These are phyloP conservation scores for Colostygia pectinataria DNA, from an alignment of 2,888 invertebrate species.

Conservation along the genomic window DNA sequence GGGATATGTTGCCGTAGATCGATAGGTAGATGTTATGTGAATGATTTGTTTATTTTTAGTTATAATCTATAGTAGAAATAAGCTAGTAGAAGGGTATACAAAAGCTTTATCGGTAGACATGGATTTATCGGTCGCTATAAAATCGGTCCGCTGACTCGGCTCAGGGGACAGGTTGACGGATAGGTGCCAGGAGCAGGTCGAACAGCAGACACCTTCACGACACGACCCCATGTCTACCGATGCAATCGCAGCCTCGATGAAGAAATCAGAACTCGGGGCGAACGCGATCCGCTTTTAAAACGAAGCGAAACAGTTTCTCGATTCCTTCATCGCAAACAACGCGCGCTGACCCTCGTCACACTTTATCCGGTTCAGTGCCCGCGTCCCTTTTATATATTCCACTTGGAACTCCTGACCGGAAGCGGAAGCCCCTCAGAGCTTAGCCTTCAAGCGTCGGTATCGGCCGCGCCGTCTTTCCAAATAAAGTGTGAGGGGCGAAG, in stretches of 20 bases:
- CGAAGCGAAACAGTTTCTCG: not conserved
- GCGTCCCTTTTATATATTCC: conserved; percentile 9
- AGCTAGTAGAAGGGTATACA: conserved; percentile 58
- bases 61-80: conserved; percentile 48
- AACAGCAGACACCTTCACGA: not conserved
- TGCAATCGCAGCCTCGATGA: conserved; percentile 43
- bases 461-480: no score
- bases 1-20: conserved; percentile 56
- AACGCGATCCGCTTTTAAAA: not conserved
- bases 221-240: conserved; percentile 33
- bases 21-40: conserved; percentile 79
- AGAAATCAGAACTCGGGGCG: conserved; percentile 39
- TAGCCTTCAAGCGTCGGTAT: no score
- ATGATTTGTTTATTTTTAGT: conserved; percentile 47
- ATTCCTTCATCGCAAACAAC: conserved; percentile 42
- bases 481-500: conserved; percentile 30
- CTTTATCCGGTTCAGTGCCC: conserved; percentile 40
- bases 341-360: conserved; percentile 54
- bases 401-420: not conserved
- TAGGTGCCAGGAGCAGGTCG: not conserved
- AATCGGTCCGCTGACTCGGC: not conserved
- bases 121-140: not conserved
- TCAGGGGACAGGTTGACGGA: not conserved
- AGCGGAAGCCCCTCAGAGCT: no score
- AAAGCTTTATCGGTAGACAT: conserved; percentile 50